Evolutionary conservation across 1,140 invertebrate species (phyloP), one percentile per base, ranked within the genome.

Genomic region (Formica exsecta): DNA sequence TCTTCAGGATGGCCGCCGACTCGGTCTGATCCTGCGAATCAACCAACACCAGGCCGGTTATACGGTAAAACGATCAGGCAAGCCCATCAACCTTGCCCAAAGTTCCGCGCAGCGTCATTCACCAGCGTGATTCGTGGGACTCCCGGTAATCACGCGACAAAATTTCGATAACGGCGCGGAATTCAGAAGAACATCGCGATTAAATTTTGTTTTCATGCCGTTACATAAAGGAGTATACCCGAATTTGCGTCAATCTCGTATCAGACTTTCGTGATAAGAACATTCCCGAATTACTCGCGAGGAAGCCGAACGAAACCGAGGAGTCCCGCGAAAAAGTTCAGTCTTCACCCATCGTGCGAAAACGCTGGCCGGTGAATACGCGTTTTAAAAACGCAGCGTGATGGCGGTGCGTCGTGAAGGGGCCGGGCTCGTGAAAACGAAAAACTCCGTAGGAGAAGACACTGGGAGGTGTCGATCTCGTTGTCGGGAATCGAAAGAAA

Each of bases 1-100:
- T 99, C 97, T 99, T 99, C 95, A 99, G 97, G 96, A 99, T 99
- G 96, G 99, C 99, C 94, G 98, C 99, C 92, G 98, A 99, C 97
- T 99, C 99, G 93, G 97, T 99, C 96, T 99, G 98, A 96, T 99
- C 98, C 97, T 98, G 97, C 95, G 96, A 97, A 96, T 95, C 96
- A 96, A 96, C 95, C 96, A 96, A 96, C 95, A 96, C 92, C 91
- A 94, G 93, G 94, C 93, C 94, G 93, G 93, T 95, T 95, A 95
- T 93, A 95, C 94, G 91, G 48, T 51, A 92, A 87, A 93, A 93
- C 95, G 95, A 88, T 96, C 95, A 88, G 88, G 95, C 95, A 48
- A 95, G 95, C 83, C 95, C 95, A 81, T 95, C 95, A 95, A 68
- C 41, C 89, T 91, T 91, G 90, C 90, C 89, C 68, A 85, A 77